Evolutionary conservation across 2,113 vertebrate genomes (phyloP), one percentile per base, ranked within the genome.

Genomic region (Garra rufa): DNA sequence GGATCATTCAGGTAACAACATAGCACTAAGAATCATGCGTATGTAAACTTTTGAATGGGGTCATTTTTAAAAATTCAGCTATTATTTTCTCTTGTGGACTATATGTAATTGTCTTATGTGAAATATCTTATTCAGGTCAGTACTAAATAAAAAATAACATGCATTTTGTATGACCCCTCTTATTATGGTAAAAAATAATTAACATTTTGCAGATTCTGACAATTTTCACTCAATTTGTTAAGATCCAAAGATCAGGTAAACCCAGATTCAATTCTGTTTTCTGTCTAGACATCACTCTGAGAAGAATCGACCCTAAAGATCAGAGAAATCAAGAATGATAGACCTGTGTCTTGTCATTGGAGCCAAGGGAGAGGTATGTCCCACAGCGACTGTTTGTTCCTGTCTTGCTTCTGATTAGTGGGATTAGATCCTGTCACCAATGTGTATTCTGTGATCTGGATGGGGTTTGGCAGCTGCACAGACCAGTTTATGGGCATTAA

Each of bases 311-410:
- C 19, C 1, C 34, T 41, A 24, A 38, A 59, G 76, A 78, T 43
- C 52, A 57, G n/a, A 21, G 34, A 59, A 59, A 78, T 78, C 19
- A 78, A 61, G 52, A 52, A 38, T 65, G 77, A 79, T 26, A 46
- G 57, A 21, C 57, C n/a, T 65, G 38, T 4, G 9, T 28, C 24
- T 21, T 26, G n/a, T 44, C 76, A 63, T 17, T 79, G 57, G n/a
- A 24, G 57, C 57, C 76, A 59, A 76, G 26, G 26, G 59, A 81
- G 30, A 34, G 30, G n/a, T 24, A 63, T 48, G 3, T 81, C 61
- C 48, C 44, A n/a, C 77, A 46, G 86, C 1, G 50, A 38, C 15
- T 61, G 82, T 84, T 87, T 50, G 77, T 81, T 84, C 80, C 77
- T 69, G 43, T 82, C 57, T 34, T 24, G 61, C 14, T 50, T 34